Conservation (phyloP, 2,888 invertebrate species). For the Sclerodermus sp. region DNA sequence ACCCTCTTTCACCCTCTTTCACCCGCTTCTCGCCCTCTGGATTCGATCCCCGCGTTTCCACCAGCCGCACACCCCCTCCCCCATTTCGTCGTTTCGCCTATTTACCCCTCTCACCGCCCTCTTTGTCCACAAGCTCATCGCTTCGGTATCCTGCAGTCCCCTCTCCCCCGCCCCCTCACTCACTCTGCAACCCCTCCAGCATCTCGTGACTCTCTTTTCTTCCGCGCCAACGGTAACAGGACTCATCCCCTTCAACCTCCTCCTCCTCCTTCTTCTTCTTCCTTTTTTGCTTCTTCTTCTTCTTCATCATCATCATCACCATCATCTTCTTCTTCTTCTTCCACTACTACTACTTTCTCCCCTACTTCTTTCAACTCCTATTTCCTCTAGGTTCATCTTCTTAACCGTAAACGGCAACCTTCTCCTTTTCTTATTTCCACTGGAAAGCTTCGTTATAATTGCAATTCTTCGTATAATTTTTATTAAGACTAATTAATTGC, state of each 20-base stretch:
- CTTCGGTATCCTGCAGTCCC: constrained; percentile 15
- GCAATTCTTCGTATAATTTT: constrained; percentile 54
- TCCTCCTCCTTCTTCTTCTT: constrained; percentile 3
- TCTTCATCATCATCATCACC: not conserved
- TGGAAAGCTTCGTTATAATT: constrained; percentile 43
- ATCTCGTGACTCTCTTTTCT: constrained; percentile 50
- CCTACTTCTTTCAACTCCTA: constrained; percentile 5
- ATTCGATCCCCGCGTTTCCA: constrained; percentile 3
- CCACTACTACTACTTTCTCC: constrained; percentile 7
- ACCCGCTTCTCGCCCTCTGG: constrained; percentile 4
- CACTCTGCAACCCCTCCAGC: constrained; percentile 20
- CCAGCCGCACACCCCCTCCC: constrained; percentile 7
- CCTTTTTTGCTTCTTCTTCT: constrained; percentile 10
- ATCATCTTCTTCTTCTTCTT: constrained; percentile 2
- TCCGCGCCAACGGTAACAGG: constrained; percentile 42
- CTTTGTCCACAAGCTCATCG: not conserved
- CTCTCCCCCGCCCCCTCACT: constrained; percentile 17
- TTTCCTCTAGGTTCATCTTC: no score
- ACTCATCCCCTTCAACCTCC: constrained; percentile 24
- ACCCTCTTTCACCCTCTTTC: constrained; percentile 8
- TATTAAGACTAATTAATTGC: constrained; percentile 57
- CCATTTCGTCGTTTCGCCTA: not conserved
- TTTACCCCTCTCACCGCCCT: constrained; percentile 15
- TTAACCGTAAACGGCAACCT: not conserved
- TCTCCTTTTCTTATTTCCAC: not conserved